These are phyloP conservation scores for Helarctos malayanus DNA, from an alignment of 2,797 vertebrate genomes.

Conservation along the genomic window DNA sequence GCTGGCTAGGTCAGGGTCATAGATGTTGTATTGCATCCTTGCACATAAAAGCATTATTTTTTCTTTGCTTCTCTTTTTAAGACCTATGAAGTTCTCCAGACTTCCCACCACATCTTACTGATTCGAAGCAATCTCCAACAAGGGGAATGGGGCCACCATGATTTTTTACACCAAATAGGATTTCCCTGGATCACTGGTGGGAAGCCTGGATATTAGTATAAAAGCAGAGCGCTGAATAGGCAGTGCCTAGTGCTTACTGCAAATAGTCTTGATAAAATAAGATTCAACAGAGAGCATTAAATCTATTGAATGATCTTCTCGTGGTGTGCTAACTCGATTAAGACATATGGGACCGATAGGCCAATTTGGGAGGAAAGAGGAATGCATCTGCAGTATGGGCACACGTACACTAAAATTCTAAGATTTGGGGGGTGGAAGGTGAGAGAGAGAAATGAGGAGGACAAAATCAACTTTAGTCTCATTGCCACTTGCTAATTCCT, in stretches of 20 bases:
- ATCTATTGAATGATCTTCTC: neutral
- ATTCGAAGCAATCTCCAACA: neutral
- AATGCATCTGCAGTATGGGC: neutral
- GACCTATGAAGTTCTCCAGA: neutral
- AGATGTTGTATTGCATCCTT: neutral
- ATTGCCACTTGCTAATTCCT: neutral
- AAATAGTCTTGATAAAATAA: neutral
- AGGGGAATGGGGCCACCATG: neutral
- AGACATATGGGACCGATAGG: neutral
- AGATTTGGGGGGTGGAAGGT: neutral
- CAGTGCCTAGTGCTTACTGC: neutral
- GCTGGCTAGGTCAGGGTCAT: neutral
- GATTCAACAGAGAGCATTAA: neutral
- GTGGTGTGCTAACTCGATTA: neutral
- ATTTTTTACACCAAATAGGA: neutral
- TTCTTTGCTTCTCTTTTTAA: constrained; percentile 3
- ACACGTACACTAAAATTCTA: neutral
- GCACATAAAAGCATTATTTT: neutral
- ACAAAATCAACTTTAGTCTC: neutral
- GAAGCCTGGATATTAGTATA: neutral
- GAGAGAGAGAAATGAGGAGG: neutral
- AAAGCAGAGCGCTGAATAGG: neutral
- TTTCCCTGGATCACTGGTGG: neutral
- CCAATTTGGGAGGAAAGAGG: neutral
- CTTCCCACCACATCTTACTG: neutral